Conservation (phyloP, 2,888 invertebrate species). For the Hydrotaea diabolus region DNA sequence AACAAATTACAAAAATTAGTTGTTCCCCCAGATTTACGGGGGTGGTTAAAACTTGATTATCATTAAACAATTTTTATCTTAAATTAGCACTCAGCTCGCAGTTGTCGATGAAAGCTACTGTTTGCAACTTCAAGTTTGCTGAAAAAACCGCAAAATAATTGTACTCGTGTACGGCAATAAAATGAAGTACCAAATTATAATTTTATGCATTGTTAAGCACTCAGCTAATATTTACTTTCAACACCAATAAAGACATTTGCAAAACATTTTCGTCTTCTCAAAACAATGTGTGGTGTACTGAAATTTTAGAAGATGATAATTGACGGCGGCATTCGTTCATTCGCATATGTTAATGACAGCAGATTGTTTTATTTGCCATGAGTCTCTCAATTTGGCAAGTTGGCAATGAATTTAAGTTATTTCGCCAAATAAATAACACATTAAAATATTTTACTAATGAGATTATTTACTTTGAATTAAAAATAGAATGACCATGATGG, state of each 20-base stretch:
- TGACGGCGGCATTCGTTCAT: slow-evolving; percentile 3
- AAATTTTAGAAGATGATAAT: slow-evolving; percentile 16
- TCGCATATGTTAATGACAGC: background rate
- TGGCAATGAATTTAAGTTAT: background rate
- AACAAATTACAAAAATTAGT: too few species aligned
- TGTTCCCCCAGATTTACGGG: too few species aligned
- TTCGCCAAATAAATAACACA: slow-evolving; percentile 19
- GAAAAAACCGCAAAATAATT: too few species aligned
- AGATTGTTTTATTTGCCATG: slow-evolving; percentile 19
- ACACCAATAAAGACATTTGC: background rate
- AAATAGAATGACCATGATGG: background rate
- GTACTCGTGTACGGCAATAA: too few species aligned
- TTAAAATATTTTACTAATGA: slow-evolving; percentile 14
- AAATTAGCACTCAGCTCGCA: too few species aligned
- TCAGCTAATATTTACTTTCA: background rate
- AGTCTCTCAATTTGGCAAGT: background rate
- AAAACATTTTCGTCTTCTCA: background rate
- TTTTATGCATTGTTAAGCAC: background rate
- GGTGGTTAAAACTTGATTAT: too few species aligned
- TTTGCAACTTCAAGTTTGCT: too few species aligned
- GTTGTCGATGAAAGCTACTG: too few species aligned
- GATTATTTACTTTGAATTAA: slow-evolving; percentile 9
- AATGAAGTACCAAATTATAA: background rate
- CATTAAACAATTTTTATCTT: too few species aligned
- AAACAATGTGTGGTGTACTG: background rate